A percentile compares a stretch with the other conserved stretches of the same genome.
These are phyloP conservation scores for Nasonia vitripennis DNA, from an alignment of 1,140 invertebrate genomes.

Conservation along the genomic window DNA sequence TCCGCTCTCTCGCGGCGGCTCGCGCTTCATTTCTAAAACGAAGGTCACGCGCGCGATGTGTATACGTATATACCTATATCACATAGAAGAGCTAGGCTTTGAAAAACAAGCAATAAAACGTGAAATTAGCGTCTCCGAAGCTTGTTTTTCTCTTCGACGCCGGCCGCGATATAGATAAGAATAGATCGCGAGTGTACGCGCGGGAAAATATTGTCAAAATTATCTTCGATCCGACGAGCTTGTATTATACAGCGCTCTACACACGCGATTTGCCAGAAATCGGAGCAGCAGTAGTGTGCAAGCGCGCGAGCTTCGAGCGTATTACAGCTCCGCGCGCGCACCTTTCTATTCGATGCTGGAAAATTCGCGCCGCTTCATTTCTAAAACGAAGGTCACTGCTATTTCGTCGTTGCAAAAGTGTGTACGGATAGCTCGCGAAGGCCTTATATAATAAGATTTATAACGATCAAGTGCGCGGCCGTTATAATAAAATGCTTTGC, in stretches of 20 bases:
- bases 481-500: background rate
- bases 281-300: background rate
- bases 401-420: constrained; percentile 21
- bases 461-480: background rate
- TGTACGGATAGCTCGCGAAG: background rate
- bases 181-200: background rate
- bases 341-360: background rate
- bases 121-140: constrained; percentile 25
- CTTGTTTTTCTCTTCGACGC: constrained; percentile 13
- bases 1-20: background rate
- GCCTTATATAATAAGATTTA: background rate
- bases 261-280: background rate
- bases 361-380: constrained; percentile 11
- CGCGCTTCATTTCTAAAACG: constrained; percentile 43
- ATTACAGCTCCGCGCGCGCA: background rate
- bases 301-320: background rate
- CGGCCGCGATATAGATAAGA: background rate
- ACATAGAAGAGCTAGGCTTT: background rate
- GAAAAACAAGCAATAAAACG: constrained; percentile 47
- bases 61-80: no score
- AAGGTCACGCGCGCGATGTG: background rate
- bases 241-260: no score
- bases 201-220: background rate
- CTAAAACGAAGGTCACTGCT: constrained; percentile 32
- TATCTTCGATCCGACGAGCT: no score